Evolutionary conservation across 1,140 invertebrate species (phyloP).

Genomic region (Artemia franciscana): DNA sequence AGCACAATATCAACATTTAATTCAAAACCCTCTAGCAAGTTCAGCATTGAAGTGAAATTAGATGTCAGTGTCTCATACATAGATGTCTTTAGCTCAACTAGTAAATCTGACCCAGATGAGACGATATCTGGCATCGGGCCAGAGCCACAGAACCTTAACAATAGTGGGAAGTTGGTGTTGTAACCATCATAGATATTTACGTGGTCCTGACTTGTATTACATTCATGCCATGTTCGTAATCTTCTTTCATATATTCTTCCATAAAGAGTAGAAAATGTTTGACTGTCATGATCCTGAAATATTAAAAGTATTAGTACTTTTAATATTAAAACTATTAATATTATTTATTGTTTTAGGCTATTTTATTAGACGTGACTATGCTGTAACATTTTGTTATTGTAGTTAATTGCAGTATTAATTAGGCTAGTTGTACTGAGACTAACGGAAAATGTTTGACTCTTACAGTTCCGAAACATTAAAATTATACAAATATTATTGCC

Average conservation of each 20-base stretch:
- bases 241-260: constrained; percentile 15
- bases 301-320: too few relatives aligned
- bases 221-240: constrained; percentile 46
- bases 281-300: neutral
- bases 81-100: constrained; percentile 71
- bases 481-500: too few relatives aligned
- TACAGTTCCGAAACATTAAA: too few relatives aligned
- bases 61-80: constrained; percentile 46
- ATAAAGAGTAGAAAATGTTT: neutral
- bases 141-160: constrained; percentile 67
- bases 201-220: constrained; percentile 63
- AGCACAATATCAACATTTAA: constrained; percentile 35
- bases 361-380: too few relatives aligned
- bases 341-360: too few relatives aligned
- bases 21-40: constrained; percentile 61
- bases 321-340: too few relatives aligned
- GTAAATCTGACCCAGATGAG: constrained; percentile 56
- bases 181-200: constrained; percentile 74
- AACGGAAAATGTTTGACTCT: too few relatives aligned
- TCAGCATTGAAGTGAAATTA: constrained; percentile 39
- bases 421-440: too few relatives aligned
- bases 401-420: too few relatives aligned
- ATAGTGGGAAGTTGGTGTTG: constrained; percentile 59
- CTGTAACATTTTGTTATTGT: too few relatives aligned
- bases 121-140: constrained; percentile 44